Percentiles rank a stretch among this genome's conserved stretches.
These are phyloP conservation scores for Drosophila maculinotata DNA, from an alignment of 2,888 invertebrate genomes.

Conservation along the genomic window DNA sequence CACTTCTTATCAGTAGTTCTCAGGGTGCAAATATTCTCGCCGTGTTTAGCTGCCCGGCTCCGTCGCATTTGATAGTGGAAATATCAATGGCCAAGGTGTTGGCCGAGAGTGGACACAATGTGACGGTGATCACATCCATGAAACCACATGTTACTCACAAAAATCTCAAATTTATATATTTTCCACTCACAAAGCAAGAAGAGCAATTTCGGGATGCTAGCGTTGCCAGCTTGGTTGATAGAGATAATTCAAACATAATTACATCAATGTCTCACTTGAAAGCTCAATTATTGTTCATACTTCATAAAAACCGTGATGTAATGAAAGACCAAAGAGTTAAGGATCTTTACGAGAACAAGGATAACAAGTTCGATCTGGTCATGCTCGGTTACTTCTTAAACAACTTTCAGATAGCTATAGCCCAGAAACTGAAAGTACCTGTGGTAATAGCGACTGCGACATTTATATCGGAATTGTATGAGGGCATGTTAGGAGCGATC, in stretches of 20 bases:
- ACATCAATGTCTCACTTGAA: slow-evolving; percentile 23
- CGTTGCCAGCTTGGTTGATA: slow-evolving; percentile 50
- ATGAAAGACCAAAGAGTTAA: slow-evolving; percentile 64
- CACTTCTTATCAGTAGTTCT: slow-evolving; percentile 21
- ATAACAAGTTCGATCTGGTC: slow-evolving; percentile 77
- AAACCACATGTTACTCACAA: slow-evolving; percentile 69
- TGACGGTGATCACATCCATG: slow-evolving; percentile 77
- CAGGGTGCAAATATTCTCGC: slow-evolving; percentile 78
- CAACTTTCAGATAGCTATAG: slow-evolving; percentile 75
- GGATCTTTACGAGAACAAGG: slow-evolving; percentile 69
- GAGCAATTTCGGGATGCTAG: no score
- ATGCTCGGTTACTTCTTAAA: slow-evolving; percentile 81
- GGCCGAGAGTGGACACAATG: slow-evolving; percentile 81
- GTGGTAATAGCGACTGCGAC: slow-evolving; percentile 57
- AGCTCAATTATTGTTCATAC: slow-evolving; percentile 44
- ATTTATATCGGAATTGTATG: no score
- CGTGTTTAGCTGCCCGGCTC: slow-evolving; percentile 77
- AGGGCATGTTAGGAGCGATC: no score
- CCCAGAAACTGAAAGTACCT: slow-evolving; percentile 79
- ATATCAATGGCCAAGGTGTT: slow-evolving; percentile 76
- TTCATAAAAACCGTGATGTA: slow-evolving; percentile 59
- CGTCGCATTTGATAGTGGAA: slow-evolving; percentile 82
- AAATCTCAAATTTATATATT: no score
- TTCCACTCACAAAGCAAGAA: no score
- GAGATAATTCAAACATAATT: slow-evolving; percentile 56